Evolutionary conservation across 2,888 invertebrate genomes (phyloP).

Genomic region (Synanthedon formicaeformis): DNA sequence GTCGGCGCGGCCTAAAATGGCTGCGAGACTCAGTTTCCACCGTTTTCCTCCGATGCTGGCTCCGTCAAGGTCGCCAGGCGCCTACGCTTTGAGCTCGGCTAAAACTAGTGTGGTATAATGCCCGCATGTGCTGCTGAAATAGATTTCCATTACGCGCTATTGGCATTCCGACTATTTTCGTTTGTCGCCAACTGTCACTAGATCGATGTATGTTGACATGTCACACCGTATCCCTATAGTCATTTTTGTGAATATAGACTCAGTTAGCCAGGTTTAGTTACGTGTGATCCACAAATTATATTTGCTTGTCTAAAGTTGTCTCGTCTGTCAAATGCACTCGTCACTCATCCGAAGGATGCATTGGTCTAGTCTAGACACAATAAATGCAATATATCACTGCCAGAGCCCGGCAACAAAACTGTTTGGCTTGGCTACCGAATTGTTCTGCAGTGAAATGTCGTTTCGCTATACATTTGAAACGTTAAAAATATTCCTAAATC

Average conservation of each 20-base stretch:
- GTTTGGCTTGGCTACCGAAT: conserved; percentile 26
- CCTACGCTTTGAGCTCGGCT: conserved; percentile 60
- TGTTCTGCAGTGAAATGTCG: conserved; percentile 3
- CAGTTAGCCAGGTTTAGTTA: neutral
- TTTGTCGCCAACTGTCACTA: conserved; percentile 41
- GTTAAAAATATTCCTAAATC: neutral
- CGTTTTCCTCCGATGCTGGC: conserved; percentile 44
- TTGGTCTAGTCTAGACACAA: conserved; percentile 27
- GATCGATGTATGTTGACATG: conserved; percentile 29
- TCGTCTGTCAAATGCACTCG: conserved; percentile 24
- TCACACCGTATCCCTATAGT: conserved; percentile 21
- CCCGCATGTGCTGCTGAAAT: conserved; percentile 52
- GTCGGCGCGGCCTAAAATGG: conserved; percentile 65
- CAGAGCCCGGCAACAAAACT: conserved; percentile 26
- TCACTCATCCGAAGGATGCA: conserved; percentile 29
- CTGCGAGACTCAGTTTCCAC: conserved; percentile 59
- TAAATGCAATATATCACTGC: conserved; percentile 45
- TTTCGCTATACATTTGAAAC: neutral
- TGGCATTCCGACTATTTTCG: conserved; percentile 57
- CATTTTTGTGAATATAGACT: conserved; percentile 20
- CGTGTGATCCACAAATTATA: neutral
- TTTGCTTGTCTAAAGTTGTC: conserved; percentile 13
- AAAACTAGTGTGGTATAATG: conserved; percentile 46
- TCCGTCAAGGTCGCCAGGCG: conserved; percentile 58
- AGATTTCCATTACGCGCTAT: conserved; percentile 54